Evolutionary conservation across 1,140 invertebrate genomes (phyloP), one percentile per base, ranked within the genome.

Genomic region (Ganaspis sp.): DNA sequence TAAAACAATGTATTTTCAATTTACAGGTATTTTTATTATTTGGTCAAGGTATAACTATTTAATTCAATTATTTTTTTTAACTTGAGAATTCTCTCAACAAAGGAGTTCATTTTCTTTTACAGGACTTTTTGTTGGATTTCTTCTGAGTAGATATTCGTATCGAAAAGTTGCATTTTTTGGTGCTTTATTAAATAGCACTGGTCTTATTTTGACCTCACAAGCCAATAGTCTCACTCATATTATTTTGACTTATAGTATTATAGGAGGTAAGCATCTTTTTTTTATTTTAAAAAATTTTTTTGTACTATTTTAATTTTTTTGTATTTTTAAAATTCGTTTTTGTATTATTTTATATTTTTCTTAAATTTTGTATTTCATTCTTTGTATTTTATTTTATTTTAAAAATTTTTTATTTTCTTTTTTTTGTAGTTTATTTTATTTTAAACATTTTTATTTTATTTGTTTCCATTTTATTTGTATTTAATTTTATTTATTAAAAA

Each of bases 171-270:
- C 94, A 78, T 87, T 95, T 11, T 92, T 93, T 17, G 95, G 95
- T 9, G 93, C 94, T 1, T 81, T 93, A 26, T 91, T 96, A 74
- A 93, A 93, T 74, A 94, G 93, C 11, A 85, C 93, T 11, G 94
- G 94, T 4, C 90, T 95, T 19, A 92, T 95, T 9, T 89, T 93
- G 42, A 96, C 95, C 3, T 94, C 93, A 4, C 93, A 93, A 1
- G 95, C 95, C 0, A 92, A 92, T 73, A 95, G 94, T 83, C 94
- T 96, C 92, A 90, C 92, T 2, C 94, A 95, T 84, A 95, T 96
- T 64, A 86, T 96, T 38, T 92, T 92, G 69, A 95, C 95, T 2
- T 96, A 95, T 89, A 95, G 95, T 92, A 93, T 95, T 88, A 91
- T 96, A 79, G 94, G 94, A 90, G 95, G 95, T 94, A 86, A 92